phyloP scores from a whole-genome alignment of 2,113 vertebrate genomes.

The Arothron firmamentum region DNA sequence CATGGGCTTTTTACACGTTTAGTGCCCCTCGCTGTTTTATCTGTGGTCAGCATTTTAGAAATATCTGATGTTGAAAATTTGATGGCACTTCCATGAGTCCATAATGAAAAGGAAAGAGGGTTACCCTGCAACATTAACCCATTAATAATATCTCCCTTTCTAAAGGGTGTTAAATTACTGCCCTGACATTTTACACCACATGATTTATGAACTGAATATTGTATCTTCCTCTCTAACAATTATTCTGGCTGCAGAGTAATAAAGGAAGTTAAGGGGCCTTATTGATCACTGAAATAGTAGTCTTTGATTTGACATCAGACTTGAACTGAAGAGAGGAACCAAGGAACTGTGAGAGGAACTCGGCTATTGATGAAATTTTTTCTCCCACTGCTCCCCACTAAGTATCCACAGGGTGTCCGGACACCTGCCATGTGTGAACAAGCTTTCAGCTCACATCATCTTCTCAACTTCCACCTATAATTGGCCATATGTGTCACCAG shows the following conservation, averaged over 20 bases:
- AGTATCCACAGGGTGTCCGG: conserved; percentile 54
- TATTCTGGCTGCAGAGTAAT: conserved; percentile 53
- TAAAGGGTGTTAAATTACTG: conserved; percentile 78
- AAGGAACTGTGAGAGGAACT: conserved; percentile 20
- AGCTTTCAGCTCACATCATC: conserved; percentile 73
- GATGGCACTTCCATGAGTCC: conserved; percentile 64
- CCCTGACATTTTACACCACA: conserved; percentile 77
- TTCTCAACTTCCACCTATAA: conserved; percentile 74
- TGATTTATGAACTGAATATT: conserved; percentile 83
- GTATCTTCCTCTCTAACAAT: conserved; percentile 57
- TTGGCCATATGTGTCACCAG: conserved; percentile 77
- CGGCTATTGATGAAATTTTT: conserved; percentile 49
- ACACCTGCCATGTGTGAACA: conserved; percentile 75
- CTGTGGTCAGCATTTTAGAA: conserved; percentile 23
- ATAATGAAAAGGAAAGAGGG: conserved; percentile 70
- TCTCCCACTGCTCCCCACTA: conserved; percentile 41
- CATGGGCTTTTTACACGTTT: conserved; percentile 10
- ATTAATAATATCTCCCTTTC: conserved; percentile 75
- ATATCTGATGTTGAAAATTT: conserved; percentile 54
- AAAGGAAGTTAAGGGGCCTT: conserved; percentile 63
- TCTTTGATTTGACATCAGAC: conserved; percentile 54
- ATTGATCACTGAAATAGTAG: conserved; percentile 59
- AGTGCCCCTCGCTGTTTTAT: conserved; percentile 17
- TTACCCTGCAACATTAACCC: conserved; percentile 62
- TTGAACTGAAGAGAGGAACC: conserved; percentile 20